Conservation (phyloP, 2,888 invertebrate genomes). For the Melinaea marsaeus region DNA sequence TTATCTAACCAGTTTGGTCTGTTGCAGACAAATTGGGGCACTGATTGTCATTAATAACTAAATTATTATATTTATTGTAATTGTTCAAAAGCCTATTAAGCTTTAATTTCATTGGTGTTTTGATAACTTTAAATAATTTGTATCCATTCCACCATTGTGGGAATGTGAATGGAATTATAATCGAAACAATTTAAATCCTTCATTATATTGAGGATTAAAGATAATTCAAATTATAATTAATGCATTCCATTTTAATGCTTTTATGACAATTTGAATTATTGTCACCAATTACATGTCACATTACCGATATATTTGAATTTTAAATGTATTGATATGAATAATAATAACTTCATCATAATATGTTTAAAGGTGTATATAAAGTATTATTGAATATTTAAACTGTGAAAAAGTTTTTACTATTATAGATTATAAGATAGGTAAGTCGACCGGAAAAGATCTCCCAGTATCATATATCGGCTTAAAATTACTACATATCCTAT, state of each 20-base stretch:
- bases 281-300: not conserved
- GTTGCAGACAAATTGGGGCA: conserved; percentile 17
- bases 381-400: no score
- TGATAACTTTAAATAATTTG: conserved; percentile 1
- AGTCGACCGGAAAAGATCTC: no score
- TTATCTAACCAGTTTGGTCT: conserved; percentile 23
- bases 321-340: no score
- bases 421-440: no score
- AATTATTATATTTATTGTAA: conserved; percentile 10
- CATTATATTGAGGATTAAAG: not conserved
- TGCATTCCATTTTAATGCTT: not conserved
- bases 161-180: not conserved
- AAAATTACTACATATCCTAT: no score
- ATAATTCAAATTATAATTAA: not conserved
- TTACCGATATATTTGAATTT: not conserved
- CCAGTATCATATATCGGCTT: no score
- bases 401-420: no score
- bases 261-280: conserved; percentile 4
- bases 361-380: no score
- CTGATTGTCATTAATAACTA: conserved; percentile 15
- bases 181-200: not conserved
- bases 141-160: not conserved
- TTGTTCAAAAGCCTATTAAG: conserved; percentile 10
- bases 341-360: no score
- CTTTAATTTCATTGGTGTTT: conserved; percentile 9